Percentiles rank a stretch among this genome's conserved stretches.
Evolutionary conservation across 2,113 vertebrate species (phyloP).

Genomic region (Pristiophorus japonicus): DNA sequence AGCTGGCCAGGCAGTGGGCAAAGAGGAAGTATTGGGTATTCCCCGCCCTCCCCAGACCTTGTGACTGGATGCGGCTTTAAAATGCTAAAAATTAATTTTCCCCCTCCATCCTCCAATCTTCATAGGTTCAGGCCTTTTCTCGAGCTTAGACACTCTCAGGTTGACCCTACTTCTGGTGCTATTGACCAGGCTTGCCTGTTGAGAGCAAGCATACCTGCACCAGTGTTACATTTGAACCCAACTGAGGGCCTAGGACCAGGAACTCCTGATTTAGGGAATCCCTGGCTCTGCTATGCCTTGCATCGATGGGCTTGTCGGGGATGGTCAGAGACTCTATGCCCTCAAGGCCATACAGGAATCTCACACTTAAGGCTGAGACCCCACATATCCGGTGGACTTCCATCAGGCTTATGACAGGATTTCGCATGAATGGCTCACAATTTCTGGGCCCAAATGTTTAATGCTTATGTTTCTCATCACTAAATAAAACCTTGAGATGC

Average conservation of each 20-base stretch:
- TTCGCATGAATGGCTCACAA: background rate
- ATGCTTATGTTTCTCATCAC: background rate
- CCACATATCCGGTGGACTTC: too few relatives aligned
- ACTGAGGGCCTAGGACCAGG: background rate
- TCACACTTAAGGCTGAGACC: background rate
- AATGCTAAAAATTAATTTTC: background rate
- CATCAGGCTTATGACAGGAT: background rate
- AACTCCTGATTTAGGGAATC: background rate
- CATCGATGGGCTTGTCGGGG: background rate
- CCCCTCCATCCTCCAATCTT: background rate
- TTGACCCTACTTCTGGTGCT: background rate
- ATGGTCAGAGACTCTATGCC: background rate
- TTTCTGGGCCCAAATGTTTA: background rate
- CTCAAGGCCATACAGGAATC: too few relatives aligned
- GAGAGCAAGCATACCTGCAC: background rate
- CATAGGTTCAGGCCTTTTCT: background rate
- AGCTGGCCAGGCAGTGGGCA: background rate
- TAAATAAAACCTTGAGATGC: too few relatives aligned
- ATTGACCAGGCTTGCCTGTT: background rate
- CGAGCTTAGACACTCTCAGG: background rate
- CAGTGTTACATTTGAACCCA: background rate
- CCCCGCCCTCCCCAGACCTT: background rate
- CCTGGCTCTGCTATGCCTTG: background rate
- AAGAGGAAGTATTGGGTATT: background rate
- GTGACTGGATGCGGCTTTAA: background rate